Conservation (phyloP, 2,797 vertebrate genomes). For the Myotis daubentonii region DNA sequence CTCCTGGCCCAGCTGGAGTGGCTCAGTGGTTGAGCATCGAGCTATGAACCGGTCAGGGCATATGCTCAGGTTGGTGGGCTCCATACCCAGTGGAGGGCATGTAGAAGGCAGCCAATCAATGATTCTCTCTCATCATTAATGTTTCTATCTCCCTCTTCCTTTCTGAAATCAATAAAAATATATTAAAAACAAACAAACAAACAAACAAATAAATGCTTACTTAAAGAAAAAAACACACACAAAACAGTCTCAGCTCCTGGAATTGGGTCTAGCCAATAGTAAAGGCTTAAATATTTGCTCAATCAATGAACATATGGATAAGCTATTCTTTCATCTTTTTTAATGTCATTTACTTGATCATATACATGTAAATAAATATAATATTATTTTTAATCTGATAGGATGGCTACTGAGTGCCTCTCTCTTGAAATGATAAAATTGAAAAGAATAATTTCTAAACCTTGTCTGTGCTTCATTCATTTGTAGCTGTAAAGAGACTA, state of each 20-base stretch:
- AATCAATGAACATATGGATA: not conserved
- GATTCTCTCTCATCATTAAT: too few relatives aligned
- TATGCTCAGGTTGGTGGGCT: too few relatives aligned
- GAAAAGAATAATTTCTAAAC: not conserved
- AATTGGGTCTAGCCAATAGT: not conserved
- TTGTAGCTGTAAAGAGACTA: not conserved
- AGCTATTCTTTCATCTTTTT: not conserved
- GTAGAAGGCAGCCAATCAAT: too few relatives aligned
- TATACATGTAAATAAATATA: not conserved
- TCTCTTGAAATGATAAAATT: not conserved
- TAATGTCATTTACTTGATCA: not conserved
- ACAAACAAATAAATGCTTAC: too few relatives aligned
- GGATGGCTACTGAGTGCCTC: not conserved
- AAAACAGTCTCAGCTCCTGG: not conserved
- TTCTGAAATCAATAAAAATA: too few relatives aligned
- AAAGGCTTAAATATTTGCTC: not conserved
- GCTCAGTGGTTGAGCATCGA: too few relatives aligned
- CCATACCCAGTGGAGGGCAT: too few relatives aligned
- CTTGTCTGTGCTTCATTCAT: not conserved
- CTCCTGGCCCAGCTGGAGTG: not conserved
- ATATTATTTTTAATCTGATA: not conserved
- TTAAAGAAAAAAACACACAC: too few relatives aligned
- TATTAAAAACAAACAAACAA: too few relatives aligned
- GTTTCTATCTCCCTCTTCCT: too few relatives aligned
- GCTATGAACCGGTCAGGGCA: too few relatives aligned